These are phyloP conservation scores for Odontophorus gujanensis DNA, from an alignment of 2,113 vertebrate genomes.

Conservation along the genomic window DNA sequence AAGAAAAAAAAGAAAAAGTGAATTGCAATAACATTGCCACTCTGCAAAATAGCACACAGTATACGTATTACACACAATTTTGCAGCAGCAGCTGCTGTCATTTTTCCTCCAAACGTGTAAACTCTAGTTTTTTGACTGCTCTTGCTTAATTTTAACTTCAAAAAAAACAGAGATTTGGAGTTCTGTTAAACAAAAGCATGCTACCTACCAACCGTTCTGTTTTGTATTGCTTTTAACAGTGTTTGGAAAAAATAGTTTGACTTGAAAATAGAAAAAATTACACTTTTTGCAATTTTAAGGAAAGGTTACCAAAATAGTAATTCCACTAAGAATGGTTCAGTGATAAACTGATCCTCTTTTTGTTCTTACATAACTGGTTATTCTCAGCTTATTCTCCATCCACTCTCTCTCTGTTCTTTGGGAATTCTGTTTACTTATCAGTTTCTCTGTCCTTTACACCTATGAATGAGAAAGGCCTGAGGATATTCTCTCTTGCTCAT, in stretches of 20 bases:
- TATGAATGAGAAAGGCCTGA: not conserved
- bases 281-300: not conserved
- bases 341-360: not conserved
- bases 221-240: not conserved
- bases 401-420: not conserved
- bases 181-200: not conserved
- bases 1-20: not conserved
- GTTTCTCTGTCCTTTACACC: not conserved
- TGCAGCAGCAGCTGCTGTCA: not conserved
- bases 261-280: not conserved
- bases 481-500: not conserved
- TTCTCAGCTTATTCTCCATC: not conserved
- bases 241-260: not conserved
- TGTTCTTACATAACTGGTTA: not conserved
- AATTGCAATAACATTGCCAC: not conserved
- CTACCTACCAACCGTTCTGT: not conserved
- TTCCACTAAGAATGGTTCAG: not conserved
- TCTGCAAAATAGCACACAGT: not conserved
- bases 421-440: not conserved
- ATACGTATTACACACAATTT: not conserved
- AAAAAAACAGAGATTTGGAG: not conserved
- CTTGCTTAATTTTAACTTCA: not conserved
- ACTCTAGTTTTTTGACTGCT: not conserved
- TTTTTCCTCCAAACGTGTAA: not conserved
- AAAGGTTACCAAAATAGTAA: not conserved